phyloP scores from a whole-genome alignment of 2,888 invertebrate species.

The Stenodema calcarata region DNA sequence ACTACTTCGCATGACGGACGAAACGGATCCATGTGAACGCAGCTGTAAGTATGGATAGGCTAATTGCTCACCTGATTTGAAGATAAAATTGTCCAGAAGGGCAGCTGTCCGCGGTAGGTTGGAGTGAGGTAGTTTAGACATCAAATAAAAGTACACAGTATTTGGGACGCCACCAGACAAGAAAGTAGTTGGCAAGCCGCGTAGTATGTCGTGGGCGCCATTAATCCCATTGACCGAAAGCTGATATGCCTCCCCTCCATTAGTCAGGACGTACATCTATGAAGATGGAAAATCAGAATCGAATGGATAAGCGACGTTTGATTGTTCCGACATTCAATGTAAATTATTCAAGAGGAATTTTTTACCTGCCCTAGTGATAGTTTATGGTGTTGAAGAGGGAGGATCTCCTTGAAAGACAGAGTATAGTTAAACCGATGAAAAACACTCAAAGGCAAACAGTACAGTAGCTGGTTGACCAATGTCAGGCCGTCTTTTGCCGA shows the following conservation, averaged over 20 bases:
- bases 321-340: too few relatives aligned
- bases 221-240: slow-evolving; percentile 27
- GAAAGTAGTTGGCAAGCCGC: slow-evolving; percentile 34
- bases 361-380: slow-evolving; percentile 7
- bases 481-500: background rate
- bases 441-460: slow-evolving; percentile 18
- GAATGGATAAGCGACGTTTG: too few relatives aligned
- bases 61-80: slow-evolving; percentile 38
- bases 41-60: too few relatives aligned
- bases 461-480: background rate
- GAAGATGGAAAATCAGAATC: too few relatives aligned
- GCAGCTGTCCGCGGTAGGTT: slow-evolving; percentile 44
- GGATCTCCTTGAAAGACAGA: background rate
- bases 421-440: background rate
- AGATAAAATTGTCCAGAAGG: slow-evolving; percentile 44
- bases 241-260: slow-evolving; percentile 8
- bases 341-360: too few relatives aligned
- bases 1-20: too few relatives aligned
- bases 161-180: slow-evolving; percentile 5
- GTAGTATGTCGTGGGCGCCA: slow-evolving; percentile 22
- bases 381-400: background rate
- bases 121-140: slow-evolving; percentile 32
- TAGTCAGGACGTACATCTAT: slow-evolving; percentile 38
- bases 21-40: too few relatives aligned
- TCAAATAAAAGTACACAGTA: slow-evolving; percentile 9